Base-by-base conservation (phyloP, 2,113 vertebrate genomes). In the Theristicus caerulescens region DNA sequence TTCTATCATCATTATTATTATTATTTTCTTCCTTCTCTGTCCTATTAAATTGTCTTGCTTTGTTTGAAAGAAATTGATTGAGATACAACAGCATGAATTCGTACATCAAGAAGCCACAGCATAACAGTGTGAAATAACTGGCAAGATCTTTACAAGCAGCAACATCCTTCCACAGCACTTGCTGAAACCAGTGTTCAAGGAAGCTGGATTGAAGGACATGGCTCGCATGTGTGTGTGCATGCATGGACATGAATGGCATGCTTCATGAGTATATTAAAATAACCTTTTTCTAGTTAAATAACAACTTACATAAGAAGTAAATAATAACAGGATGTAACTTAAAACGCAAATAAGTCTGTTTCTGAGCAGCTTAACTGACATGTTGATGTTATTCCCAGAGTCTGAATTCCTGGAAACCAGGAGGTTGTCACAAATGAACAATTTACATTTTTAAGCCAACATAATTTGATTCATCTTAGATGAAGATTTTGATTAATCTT, bases 291-390 rank as follows among this genome's bases (percentile, higher is more conserved):
- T 73, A 52, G 76, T 65, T 82, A 83, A n/a, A 40, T 81, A 83
- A 91, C 26, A 72, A 72, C 49, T 90, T 88, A 88, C 49, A 36
- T 88, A 92, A 96, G 54, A 90, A 61, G 66, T 34, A 95, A 94
- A 92, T 71, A 92, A 65, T 49, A 84, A 90, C 76, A 93, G 84
- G 55, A 96, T 94, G 32, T 85, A 82, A 70, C 80, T 76, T 92
- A 72, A 88, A 95, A 92, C 51, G 76, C 81, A 79, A 90, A 58
- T 27, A 85, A 80, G 29, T 32, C 76, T 55, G 52, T 79, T 96
- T 65, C 74, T 81, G 88, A 95, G 89, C 29, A 58, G 83, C 47
- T 86, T 95, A 95, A 95, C 69, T 77, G 79, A 65, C 72, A 70
- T 71, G 78, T 59, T 78, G 59, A 58, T 80, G 61, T 74, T 96